Evolutionary conservation across 2,888 invertebrate genomes (phyloP), one percentile per base, ranked within the genome.

Genomic region (Lithophane semibrunnea): DNA sequence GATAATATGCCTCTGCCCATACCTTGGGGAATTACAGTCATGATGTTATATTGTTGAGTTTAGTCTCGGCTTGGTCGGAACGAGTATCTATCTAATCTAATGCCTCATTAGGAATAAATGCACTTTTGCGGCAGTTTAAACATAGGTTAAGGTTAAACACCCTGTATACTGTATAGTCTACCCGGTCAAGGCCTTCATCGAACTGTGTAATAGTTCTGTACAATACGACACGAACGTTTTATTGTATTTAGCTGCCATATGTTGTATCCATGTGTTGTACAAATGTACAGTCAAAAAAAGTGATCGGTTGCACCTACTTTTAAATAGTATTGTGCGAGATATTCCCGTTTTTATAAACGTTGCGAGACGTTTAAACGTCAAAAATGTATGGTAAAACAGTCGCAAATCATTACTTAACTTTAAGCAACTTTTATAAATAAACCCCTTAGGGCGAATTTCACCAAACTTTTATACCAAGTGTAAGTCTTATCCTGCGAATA

Each of bases 181-280:
- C 13, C 67, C 67, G 81, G 85, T 86, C 85, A 86, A 86, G 85
- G 85, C 56, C 37, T 72, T 61, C 78, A 56, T 86, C 67, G 63
- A 77, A 77, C 82, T 61, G 58, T 72, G 71, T 82, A 71, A 78
- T 80, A 66, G 64, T 72, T 77, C 37, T 83, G n/a, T 70, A 66
- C 70, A 75, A 49, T 65, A 70, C 56, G 29, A 66, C 60, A 73
- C 42, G 67, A 82, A 68, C 16, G 24, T 63, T 68, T 70, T 71
- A 37, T 52, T 63, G 18, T 77, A 67, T 63, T 21, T 61, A 54
- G n/a, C 54, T 49, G 63, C 58, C 69, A 24, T 54, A 13, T 49
- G 12, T 65, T 16, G 60, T 64, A 65, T 21, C 2, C 29, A 21
- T 29, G 66, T 63, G 42, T 64, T 68, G 21, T 8, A 54, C 4